Percentiles rank a stretch among this genome's conserved stretches.
phyloP scores from a whole-genome alignment of 2,113 vertebrate species.

The Naja naja region DNA sequence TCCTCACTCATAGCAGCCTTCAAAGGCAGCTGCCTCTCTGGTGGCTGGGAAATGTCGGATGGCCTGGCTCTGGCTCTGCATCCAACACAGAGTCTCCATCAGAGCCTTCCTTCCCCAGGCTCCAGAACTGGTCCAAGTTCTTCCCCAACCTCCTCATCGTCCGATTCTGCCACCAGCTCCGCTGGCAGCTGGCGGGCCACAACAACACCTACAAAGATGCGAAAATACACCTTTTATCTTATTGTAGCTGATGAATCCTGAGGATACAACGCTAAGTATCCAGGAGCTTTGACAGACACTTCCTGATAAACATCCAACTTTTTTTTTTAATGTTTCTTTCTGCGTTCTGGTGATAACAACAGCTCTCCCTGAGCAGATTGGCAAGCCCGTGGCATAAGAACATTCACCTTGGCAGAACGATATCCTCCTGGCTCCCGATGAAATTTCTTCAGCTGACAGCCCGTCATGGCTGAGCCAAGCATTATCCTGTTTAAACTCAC shows the following conservation, averaged over 20 bases:
- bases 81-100: too few species aligned
- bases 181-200: too few species aligned
- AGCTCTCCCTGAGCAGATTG: conserved; percentile 37
- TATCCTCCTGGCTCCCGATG: neutral
- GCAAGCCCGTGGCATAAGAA: conserved; percentile 48
- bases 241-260: neutral
- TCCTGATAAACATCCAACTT: conserved; percentile 33
- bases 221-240: neutral
- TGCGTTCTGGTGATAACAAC: conserved; percentile 31
- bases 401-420: conserved; percentile 29
- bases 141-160: too few species aligned
- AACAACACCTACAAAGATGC: neutral
- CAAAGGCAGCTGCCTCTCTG: too few species aligned
- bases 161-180: too few species aligned
- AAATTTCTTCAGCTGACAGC: conserved; percentile 54
- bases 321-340: neutral
- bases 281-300: neutral
- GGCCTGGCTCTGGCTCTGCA: too few species aligned
- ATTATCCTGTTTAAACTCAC: conserved; percentile 29
- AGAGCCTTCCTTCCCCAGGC: too few species aligned
- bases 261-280: conserved; percentile 1
- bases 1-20: too few species aligned
- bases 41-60: too few species aligned
- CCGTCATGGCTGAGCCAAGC: conserved; percentile 39
- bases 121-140: too few species aligned